Conservation (phyloP, 2,888 invertebrate species). For the Corythucha ciliata region DNA sequence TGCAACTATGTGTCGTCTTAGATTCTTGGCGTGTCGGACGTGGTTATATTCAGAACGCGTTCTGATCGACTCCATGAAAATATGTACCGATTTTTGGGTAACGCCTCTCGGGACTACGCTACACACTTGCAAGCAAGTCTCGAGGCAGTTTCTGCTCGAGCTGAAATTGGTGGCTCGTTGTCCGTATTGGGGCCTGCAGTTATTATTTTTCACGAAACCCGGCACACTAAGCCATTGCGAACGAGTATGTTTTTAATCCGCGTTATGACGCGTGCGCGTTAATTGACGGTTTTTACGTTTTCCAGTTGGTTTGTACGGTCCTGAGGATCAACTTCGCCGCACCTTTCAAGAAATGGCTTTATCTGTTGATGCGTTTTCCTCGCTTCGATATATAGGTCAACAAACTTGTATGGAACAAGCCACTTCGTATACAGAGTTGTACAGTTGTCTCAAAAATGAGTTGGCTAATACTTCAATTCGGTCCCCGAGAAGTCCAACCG, state of each 20-base stretch:
- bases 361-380: slow-evolving; percentile 61
- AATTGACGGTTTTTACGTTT: not conserved
- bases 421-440: slow-evolving; percentile 51
- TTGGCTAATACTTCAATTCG: slow-evolving; percentile 61
- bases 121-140: slow-evolving; percentile 59
- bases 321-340: slow-evolving; percentile 53
- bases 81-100: slow-evolving; percentile 65
- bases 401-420: slow-evolving; percentile 46
- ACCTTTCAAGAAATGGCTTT: slow-evolving; percentile 54
- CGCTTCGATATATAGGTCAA: slow-evolving; percentile 57
- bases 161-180: slow-evolving; percentile 43
- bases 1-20: slow-evolving; percentile 33
- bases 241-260: slow-evolving; percentile 43
- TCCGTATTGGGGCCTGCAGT: slow-evolving; percentile 61
- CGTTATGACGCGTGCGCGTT: no score
- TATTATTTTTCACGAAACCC: slow-evolving; percentile 70
- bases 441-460: slow-evolving; percentile 47
- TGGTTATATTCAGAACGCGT: slow-evolving; percentile 65
- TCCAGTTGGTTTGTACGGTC: slow-evolving; percentile 48
- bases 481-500: slow-evolving; percentile 55
- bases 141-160: slow-evolving; percentile 41
- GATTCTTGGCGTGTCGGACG: slow-evolving; percentile 71
- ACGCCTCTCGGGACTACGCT: slow-evolving; percentile 63
- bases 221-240: slow-evolving; percentile 56
- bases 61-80: slow-evolving; percentile 66